These are phyloP conservation scores for Acanthaster planci DNA, from an alignment of 35 echinoderm and acorn worm genomes.

Conservation along the genomic window DNA sequence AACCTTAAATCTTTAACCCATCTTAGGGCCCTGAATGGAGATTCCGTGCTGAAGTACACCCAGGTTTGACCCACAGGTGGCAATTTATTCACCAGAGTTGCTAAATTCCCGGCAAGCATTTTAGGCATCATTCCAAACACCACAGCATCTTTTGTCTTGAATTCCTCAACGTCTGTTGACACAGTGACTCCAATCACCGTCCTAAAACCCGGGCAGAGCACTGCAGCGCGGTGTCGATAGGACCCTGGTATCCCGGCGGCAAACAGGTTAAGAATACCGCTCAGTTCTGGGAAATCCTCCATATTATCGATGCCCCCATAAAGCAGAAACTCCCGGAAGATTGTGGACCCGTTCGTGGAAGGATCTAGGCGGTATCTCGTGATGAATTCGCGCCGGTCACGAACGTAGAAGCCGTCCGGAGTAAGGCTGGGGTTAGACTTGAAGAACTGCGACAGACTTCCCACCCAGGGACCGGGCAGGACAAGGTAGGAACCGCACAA, in stretches of 20 bases:
- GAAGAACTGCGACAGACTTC: too few relatives aligned
- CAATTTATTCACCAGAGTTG: background rate
- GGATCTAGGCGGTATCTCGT: background rate
- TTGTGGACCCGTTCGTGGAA: background rate
- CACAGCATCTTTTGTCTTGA: slow-evolving; percentile 71
- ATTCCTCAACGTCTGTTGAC: slow-evolving; percentile 22
- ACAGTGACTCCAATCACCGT: slow-evolving; percentile 35
- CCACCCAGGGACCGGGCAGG: too few relatives aligned
- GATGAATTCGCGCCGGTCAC: background rate
- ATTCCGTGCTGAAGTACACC: slow-evolving; percentile 82
- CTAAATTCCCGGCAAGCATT: slow-evolving; percentile 43
- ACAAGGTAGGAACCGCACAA: too few relatives aligned
- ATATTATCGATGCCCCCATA: slow-evolving; percentile 60
- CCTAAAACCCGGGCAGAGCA: slow-evolving; percentile 6
- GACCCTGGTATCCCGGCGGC: slow-evolving; percentile 20
- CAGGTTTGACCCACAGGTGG: slow-evolving; percentile 65
- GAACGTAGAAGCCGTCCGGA: background rate
- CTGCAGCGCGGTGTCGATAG: slow-evolving; percentile 21
- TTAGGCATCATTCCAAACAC: slow-evolving; percentile 78
- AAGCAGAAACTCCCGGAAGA: slow-evolving; percentile 34
- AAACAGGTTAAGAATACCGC: slow-evolving; percentile 54
- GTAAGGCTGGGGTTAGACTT: too few relatives aligned
- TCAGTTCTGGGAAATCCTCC: slow-evolving; percentile 53
- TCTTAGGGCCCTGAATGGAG: slow-evolving; percentile 55
- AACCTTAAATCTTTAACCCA: slow-evolving; percentile 64